Evolutionary conservation across 1,140 invertebrate genomes (phyloP), one percentile per base, ranked within the genome.

Genomic region (Himalopsyche phryganea): DNA sequence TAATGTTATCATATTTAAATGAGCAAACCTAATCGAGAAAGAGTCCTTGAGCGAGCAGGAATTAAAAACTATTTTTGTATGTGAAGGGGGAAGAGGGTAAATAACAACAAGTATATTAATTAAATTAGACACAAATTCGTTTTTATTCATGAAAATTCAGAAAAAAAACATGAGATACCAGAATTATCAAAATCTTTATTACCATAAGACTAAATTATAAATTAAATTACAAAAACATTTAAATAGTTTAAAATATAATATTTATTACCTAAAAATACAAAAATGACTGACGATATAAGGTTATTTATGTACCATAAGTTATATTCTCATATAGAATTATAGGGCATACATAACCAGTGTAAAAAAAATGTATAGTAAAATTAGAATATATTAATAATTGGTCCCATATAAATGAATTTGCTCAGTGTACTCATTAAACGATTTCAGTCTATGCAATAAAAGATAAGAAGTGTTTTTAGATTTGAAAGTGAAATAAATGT

Each of bases 131-230:
- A 56, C 49, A 57, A n/a, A 28, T 54, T 63, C 50, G 56, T 59
- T 63, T 46, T 63, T 59, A 59, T 63, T 63, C 48, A 41, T 59
- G 61, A 55, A 55, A 54, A 45, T 58, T 63, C 57, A 63, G 57
- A 56, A 63, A 59, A 62, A 58, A 63, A 58, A 62, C 54, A 58
- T 52, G 61, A 63, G 61, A 63, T 63, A 63, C 52, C 57, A 52
- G 57, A 42, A 58, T 60, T 52, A 55, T 58, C 40, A 56, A 58
- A 58, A 56, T 36, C 23, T 28, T 54, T 35, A 60, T 47, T 58
- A 58, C 42, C 56, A 15, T 58, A 58, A 46, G 35, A 18, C 50
- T 51, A 58, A 23, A 58, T 50, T 63, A 59, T 63, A 63, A 63
- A 63, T 63, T 56, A 60, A 58, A 59, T 55, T 55, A 63, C 46